These are phyloP conservation scores for Bombus fervidus DNA, from an alignment of 1,140 invertebrate species.

Conservation along the genomic window DNA sequence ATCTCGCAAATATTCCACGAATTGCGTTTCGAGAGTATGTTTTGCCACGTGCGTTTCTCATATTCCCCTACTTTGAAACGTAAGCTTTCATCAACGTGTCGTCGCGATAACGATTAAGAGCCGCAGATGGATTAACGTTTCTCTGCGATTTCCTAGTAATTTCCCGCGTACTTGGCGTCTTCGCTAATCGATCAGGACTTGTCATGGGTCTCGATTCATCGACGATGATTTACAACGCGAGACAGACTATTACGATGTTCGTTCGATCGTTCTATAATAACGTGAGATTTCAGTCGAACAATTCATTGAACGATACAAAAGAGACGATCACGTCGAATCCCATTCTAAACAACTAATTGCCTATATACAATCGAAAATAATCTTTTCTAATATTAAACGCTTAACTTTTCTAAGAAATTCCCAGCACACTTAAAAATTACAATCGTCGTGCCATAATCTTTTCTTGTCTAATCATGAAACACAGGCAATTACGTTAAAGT, in stretches of 20 bases:
- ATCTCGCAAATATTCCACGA: neutral
- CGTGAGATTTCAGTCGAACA: neutral
- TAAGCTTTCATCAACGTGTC: neutral
- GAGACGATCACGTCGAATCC: neutral
- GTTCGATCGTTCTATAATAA: neutral
- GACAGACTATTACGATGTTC: neutral
- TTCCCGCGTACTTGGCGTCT: neutral
- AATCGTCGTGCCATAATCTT: neutral
- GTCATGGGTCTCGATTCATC: neutral
- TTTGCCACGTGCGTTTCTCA: neutral
- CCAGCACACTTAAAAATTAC: neutral
- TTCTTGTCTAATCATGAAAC: neutral
- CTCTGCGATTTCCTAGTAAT: neutral
- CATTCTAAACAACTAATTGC: neutral
- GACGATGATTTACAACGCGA: neutral
- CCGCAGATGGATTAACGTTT: neutral
- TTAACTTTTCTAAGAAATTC: neutral
- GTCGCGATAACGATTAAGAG: neutral
- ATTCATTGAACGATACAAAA: neutral
- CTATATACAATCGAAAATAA: neutral
- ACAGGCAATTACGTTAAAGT: neutral
- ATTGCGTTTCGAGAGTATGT: neutral
- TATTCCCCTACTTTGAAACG: neutral
- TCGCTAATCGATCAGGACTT: neutral
- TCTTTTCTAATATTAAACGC: neutral